Evolutionary conservation across 2,888 invertebrate species (phyloP), one percentile per base, ranked within the genome.

Genomic region (Sphinx pinastri): DNA sequence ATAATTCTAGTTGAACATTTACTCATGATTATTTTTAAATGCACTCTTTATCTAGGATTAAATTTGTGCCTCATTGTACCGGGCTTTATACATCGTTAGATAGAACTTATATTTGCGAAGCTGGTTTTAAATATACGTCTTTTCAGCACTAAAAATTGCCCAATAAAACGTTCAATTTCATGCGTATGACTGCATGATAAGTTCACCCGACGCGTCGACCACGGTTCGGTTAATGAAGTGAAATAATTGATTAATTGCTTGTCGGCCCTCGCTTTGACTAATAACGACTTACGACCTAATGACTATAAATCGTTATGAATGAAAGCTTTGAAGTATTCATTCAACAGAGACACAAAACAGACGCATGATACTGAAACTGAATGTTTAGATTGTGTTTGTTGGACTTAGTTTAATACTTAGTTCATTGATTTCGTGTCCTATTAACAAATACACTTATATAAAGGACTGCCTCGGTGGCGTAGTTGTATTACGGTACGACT

Each of bases 171-270:
- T 10, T 5, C n/a, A 45, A 16, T 47, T 45, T 16, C 47, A 60
- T 45, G 12, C 60, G 60, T 60, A 60, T 16, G 16, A 49, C 19
- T 16, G 13, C 47, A 47, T 49, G 49, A 63, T 63, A 63, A 45
- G 16, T 55, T 55, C 0, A 55, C 54, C 49, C 66, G 51, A 55
- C 38, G 60, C 66, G 67, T 58, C 63, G 69, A 58, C 73, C 25
- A 47, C 55, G 68, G 67, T 57, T 70, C 68, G 11, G 75, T 79
- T 86, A 88, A 89, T 90, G 88, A 89, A 89, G 86, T 83, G 86
- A 84, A 88, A 87, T 89, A 89, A 90, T 89, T 90, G 89, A 89
- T 90, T 90, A 89, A 90, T 90, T 83, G 84, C 85, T 78, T 81
- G 86, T 85, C 88, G 84, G 73, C 76, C 72, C 73, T 72, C 77